phyloP scores from a whole-genome alignment of 2,888 invertebrate species.

The Drosophila multiciliata region DNA sequence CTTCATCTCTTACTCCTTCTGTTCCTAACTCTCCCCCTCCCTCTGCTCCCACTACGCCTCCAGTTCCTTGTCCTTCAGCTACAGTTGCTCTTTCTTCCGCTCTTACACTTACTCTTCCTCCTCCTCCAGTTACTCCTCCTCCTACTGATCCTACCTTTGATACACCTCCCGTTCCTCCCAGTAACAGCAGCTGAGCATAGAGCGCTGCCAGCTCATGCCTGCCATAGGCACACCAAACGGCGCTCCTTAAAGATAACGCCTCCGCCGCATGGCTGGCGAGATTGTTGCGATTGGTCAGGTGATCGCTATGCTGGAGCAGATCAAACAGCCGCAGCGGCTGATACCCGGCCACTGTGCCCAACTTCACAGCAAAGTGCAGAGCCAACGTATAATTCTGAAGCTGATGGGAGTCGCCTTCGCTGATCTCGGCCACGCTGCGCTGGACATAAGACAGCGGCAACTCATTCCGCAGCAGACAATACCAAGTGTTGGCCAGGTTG shows the following conservation, averaged over 20 bases:
- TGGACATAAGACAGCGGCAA: constrained; percentile 62
- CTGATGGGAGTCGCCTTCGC: constrained; percentile 87
- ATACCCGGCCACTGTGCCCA: constrained; percentile 87
- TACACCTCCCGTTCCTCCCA: constrained; percentile 85
- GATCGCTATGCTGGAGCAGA: constrained; percentile 93
- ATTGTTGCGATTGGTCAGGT: constrained; percentile 93
- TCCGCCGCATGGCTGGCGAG: constrained; percentile 92
- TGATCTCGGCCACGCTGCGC: constrained; percentile 82
- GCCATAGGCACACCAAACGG: constrained; percentile 95
- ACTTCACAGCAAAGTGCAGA: constrained; percentile 91
- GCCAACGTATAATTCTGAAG: constrained; percentile 91
- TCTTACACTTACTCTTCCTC: background rate
- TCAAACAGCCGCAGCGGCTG: constrained; percentile 86
- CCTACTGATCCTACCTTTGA: background rate
- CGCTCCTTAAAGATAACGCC: constrained; percentile 92
- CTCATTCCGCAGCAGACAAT: constrained; percentile 86
- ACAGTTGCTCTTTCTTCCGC: background rate
- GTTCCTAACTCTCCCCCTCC: no score
- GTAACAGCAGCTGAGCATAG: constrained; percentile 90
- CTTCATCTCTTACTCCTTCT: background rate
- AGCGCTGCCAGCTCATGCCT: constrained; percentile 93
- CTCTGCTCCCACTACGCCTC: no score
- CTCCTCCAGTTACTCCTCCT: background rate
- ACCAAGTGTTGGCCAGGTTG: constrained; percentile 94
- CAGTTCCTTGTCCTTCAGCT: background rate